Conservation (phyloP, 2,888 invertebrate species). For the Eutolmus rufibarbis region DNA sequence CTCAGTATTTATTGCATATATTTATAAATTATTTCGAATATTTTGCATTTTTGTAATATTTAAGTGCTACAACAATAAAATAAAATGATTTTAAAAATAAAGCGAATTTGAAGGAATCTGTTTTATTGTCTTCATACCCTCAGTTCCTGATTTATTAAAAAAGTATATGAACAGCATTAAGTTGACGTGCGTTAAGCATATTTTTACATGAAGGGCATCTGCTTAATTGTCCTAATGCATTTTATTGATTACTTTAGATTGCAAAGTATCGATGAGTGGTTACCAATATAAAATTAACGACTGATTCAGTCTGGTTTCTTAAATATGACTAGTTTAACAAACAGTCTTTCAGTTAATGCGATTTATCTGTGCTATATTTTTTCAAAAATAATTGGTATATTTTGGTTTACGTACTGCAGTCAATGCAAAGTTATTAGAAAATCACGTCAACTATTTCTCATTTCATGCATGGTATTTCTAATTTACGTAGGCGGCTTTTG, state of each 20-base stretch:
- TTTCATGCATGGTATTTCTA: not conserved
- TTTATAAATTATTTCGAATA: not conserved
- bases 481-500: not conserved
- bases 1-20: not conserved
- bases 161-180: not conserved
- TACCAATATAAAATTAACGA: not conserved
- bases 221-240: not conserved
- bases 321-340: not conserved
- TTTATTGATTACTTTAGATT: not conserved
- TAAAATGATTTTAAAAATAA: not conserved
- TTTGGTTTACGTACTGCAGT: not conserved
- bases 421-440: not conserved
- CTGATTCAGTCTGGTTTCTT: not conserved
- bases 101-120: not conserved
- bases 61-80: slow-evolving; percentile 20
- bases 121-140: not conserved
- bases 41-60: slow-evolving; percentile 20
- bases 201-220: not conserved
- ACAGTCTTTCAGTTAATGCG: not conserved
- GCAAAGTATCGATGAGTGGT: not conserved
- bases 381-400: not conserved
- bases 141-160: not conserved
- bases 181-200: not conserved
- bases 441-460: not conserved
- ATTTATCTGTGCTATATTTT: not conserved